Base-by-base conservation (phyloP, 2,797 vertebrate genomes). In the Cetoscarus ocellatus region DNA sequence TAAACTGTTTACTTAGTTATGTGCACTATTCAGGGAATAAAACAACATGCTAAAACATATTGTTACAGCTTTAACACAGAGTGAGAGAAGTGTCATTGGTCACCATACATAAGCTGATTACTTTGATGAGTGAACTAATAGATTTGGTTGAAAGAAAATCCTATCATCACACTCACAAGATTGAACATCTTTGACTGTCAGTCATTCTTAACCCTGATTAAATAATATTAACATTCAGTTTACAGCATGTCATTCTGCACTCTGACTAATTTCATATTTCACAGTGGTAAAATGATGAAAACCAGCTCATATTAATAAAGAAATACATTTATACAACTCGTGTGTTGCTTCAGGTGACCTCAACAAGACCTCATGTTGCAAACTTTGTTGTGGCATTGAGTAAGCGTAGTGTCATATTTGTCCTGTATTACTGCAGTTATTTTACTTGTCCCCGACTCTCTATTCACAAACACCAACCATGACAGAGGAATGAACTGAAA, bases 101-200 rank as follows among this genome's bases (percentile, higher is more conserved):
- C 63, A 59, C 7, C 13, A 38, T 49, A 59, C 7, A 38, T 73
- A 64, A 75, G 62, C 51, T 70, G 65, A 67, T 80, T 78, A 70
- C 73, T 73, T 72, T 51, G 9, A 58, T 64, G 61, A 77, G 64
- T 45, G 45, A 67, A 67, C 60, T 77, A 77, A 79, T 79, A 70
- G 72, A 61, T 83, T 81, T 79, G 6, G 11, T 48, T 67, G 47
- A 73, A 84, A 70, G 42, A n/a, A 76, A 86, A 80, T 80, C 66
- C 59, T 40, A 50, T 80, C 36, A 0, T 43, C 61, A 67, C 55
- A 49, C 56, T 69, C 10, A 36, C 55, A 15, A 52, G 73, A 79
- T 53, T 51, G 39, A 1, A 13, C 36, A 51, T 82, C 59, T 69
- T 67, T 52, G 19, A 48, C 10, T 50, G 67, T 80, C 82, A 75